Conservation (phyloP, 2,888 invertebrate genomes). For the Agrochola circellaris region DNA sequence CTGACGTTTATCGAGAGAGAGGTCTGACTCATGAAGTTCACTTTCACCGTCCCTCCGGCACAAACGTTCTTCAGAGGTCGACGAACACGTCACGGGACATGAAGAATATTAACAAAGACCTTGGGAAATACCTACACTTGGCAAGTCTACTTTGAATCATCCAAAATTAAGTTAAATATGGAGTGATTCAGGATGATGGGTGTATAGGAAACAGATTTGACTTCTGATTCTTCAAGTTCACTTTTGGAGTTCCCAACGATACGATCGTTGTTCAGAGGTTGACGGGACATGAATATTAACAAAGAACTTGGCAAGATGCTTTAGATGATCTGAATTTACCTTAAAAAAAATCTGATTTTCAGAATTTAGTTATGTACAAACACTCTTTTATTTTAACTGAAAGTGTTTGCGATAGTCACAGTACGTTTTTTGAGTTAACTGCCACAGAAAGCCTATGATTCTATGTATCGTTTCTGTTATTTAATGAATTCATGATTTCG, state of each 20-base stretch:
- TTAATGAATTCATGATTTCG: background rate
- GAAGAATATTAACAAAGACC: slow-evolving; percentile 36
- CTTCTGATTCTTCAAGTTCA: background rate
- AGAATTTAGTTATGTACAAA: background rate
- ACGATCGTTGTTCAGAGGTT: background rate
- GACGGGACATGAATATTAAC: slow-evolving; percentile 13
- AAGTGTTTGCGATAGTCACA: background rate
- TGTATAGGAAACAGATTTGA: background rate
- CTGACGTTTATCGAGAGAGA: slow-evolving; percentile 80
- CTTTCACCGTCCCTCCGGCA: slow-evolving; percentile 81
- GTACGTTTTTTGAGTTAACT: background rate
- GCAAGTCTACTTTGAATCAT: background rate
- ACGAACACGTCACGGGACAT: slow-evolving; percentile 48
- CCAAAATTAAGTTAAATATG: background rate
- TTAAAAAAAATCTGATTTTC: background rate
- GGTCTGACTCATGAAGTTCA: slow-evolving; percentile 83
- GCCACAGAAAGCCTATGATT: background rate
- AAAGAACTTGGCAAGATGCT: background rate
- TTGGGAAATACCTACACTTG: background rate
- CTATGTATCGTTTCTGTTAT: background rate
- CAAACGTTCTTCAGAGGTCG: slow-evolving; percentile 49
- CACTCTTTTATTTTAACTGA: background rate
- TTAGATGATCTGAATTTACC: background rate
- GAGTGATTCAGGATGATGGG: background rate
- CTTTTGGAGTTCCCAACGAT: background rate